phyloP scores from a whole-genome alignment of 2,113 vertebrate genomes.

The Aythya baeri region DNA sequence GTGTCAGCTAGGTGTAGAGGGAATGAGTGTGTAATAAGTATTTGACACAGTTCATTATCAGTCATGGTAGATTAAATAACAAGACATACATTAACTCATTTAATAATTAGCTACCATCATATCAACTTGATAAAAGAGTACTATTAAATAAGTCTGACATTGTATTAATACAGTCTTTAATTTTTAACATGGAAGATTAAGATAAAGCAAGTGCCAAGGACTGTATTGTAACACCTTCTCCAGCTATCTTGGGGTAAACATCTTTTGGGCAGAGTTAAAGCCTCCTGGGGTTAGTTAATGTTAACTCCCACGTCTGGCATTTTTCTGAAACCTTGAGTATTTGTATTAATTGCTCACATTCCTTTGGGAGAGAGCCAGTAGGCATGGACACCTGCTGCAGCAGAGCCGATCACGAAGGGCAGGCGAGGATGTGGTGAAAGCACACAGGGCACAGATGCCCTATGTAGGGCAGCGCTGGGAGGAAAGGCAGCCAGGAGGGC shows the following conservation, averaged over 20 bases:
- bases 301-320: neutral
- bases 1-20: slow-evolving; percentile 46
- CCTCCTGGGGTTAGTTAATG: neutral
- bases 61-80: slow-evolving; percentile 61
- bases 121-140: slow-evolving; percentile 64
- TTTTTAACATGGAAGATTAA: slow-evolving; percentile 55
- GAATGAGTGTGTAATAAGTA: slow-evolving; percentile 31
- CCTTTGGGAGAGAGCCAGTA: neutral
- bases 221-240: neutral
- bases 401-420: neutral
- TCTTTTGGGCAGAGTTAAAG: neutral
- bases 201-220: slow-evolving; percentile 18
- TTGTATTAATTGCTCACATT: neutral
- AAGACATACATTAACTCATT: slow-evolving; percentile 55
- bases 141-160: slow-evolving; percentile 56
- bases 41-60: slow-evolving; percentile 50
- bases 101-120: slow-evolving; percentile 65
- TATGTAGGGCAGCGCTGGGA: fast-evolving
- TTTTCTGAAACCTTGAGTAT: neutral
- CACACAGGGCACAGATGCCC: fast-evolving
- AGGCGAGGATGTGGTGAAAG: neutral
- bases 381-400: neutral
- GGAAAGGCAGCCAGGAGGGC: neutral
- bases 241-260: neutral
- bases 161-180: slow-evolving; percentile 57